These are phyloP conservation scores for Oryzias javanicus DNA, from an alignment of 2,113 vertebrate species.

Conservation along the genomic window DNA sequence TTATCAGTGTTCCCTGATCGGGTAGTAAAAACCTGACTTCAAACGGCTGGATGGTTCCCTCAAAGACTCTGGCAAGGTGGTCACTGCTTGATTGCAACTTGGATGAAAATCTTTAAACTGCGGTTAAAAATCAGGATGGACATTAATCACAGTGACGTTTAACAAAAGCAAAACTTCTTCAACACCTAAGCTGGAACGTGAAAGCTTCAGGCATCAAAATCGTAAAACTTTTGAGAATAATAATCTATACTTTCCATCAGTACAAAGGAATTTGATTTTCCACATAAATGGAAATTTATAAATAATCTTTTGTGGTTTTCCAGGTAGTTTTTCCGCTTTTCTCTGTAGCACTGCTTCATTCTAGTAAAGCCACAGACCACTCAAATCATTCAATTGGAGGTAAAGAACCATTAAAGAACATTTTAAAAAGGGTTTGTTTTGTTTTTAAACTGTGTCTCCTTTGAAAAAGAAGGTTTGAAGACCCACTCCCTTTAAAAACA, in stretches of 20 bases:
- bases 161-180: constrained; percentile 4
- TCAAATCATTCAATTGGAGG: too few relatives aligned
- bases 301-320: too few relatives aligned
- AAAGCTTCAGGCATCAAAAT: constrained; percentile 9
- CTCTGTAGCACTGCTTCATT: too few relatives aligned
- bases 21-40: constrained; percentile 32
- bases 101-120: background rate
- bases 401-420: too few relatives aligned
- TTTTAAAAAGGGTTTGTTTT: too few relatives aligned
- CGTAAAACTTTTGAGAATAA: constrained; percentile 6
- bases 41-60: background rate
- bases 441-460: too few relatives aligned
- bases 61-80: background rate
- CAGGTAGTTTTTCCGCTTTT: too few relatives aligned
- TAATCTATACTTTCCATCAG: background rate
- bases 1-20: constrained; percentile 38
- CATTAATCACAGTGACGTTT: background rate
- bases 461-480: too few relatives aligned
- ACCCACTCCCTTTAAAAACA: too few relatives aligned
- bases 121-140: background rate
- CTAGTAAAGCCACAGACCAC: too few relatives aligned
- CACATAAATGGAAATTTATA: too few relatives aligned
- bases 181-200: constrained; percentile 1
- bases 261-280: constrained; percentile 14
- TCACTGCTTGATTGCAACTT: constrained; percentile 5